Conservation (phyloP, 2,888 invertebrate species). For the Leucophenga montana region DNA sequence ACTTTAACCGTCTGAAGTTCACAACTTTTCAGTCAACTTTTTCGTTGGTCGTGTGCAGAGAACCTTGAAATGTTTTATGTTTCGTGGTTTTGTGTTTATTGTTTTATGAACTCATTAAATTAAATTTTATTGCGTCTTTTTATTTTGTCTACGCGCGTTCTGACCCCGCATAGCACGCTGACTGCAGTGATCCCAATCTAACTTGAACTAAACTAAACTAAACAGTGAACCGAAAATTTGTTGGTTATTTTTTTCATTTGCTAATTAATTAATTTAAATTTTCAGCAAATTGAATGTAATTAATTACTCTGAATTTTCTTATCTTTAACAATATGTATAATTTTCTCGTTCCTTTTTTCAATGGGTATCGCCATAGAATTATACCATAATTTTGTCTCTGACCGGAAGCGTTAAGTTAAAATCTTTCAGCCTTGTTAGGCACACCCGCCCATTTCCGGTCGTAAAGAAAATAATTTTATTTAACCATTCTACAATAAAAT, state of each 20-base stretch:
- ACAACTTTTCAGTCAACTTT: too few species aligned
- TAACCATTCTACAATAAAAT: conserved; percentile 45
- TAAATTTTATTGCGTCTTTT: conserved; percentile 55
- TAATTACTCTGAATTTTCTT: conserved; percentile 45
- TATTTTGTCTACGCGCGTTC: conserved; percentile 48
- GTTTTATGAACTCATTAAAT: conserved; percentile 63
- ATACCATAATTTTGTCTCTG: neutral
- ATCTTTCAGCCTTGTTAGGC: conserved; percentile 36
- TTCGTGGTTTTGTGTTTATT: conserved; percentile 40
- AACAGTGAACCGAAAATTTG: conserved; percentile 17
- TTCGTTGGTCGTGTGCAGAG: conserved; percentile 42
- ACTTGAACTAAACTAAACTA: conserved; percentile 37
- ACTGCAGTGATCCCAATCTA: conserved; percentile 27
- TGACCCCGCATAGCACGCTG: conserved; percentile 39
- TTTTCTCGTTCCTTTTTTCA: neutral
- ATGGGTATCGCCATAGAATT: neutral
- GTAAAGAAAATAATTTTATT: neutral
- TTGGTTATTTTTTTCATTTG: conserved; percentile 42
- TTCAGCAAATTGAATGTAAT: conserved; percentile 46
- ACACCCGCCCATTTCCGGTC: conserved; percentile 22
- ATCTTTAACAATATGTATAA: neutral
- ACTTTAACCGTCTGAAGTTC: too few species aligned
- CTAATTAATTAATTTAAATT: conserved; percentile 63
- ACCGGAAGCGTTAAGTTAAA: conserved; percentile 30
- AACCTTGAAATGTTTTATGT: conserved; percentile 59